phyloP scores from a whole-genome alignment of 1,140 invertebrate genomes.

The Pogonomyrmex californicus region DNA sequence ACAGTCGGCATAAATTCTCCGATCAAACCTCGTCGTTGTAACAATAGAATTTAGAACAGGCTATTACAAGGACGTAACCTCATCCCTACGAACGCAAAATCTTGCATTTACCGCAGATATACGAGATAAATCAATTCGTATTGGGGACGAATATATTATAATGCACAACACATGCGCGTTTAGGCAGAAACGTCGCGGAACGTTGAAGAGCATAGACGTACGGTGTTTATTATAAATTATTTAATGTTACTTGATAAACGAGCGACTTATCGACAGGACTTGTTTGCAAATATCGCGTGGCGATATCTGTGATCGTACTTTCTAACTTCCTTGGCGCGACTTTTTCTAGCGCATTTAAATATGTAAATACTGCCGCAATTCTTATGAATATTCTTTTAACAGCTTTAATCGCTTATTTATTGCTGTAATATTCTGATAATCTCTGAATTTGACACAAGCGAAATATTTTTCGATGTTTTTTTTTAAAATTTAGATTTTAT shows the following conservation, averaged over 20 bases:
- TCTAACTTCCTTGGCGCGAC: not conserved
- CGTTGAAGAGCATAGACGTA: not conserved
- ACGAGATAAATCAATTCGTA: not conserved
- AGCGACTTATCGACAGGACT: not conserved
- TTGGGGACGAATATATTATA: not conserved
- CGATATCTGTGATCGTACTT: not conserved
- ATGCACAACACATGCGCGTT: not conserved
- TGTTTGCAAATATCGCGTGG: not conserved
- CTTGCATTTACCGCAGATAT: not conserved
- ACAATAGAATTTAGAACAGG: not conserved
- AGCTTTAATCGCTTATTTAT: not conserved
- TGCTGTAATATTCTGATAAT: not conserved
- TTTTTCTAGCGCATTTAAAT: not conserved
- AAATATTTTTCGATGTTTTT: not conserved
- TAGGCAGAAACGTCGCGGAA: not conserved
- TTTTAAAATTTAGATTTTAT: not conserved
- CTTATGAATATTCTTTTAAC: not conserved
- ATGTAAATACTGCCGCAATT: not conserved
- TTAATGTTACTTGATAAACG: not conserved
- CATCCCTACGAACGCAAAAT: not conserved
- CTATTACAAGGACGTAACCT: constrained; percentile 2
- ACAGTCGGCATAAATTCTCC: not conserved
- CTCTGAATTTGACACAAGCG: not conserved
- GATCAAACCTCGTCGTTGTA: not conserved
- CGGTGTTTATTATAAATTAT: not conserved